phyloP scores from a whole-genome alignment of 2,888 invertebrate genomes.

The Mythimna impura region DNA sequence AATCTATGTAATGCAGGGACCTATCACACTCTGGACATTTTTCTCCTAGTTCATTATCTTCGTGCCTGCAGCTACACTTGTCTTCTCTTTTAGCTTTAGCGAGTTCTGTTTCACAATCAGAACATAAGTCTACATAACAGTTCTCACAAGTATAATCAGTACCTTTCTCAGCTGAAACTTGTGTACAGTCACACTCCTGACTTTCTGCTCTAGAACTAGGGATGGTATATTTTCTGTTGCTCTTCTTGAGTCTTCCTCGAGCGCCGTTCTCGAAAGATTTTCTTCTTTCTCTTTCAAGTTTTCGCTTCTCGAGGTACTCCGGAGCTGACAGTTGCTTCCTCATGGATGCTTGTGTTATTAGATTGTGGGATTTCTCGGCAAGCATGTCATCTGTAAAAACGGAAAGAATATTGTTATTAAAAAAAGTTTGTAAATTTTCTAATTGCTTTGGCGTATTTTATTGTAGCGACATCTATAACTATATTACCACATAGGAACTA shows the following conservation, averaged over 20 bases:
- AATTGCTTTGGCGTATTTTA: no score
- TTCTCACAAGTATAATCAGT: slow-evolving; percentile 85
- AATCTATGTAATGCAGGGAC: slow-evolving; percentile 84
- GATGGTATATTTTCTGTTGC: slow-evolving; percentile 85
- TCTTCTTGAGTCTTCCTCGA: slow-evolving; percentile 91
- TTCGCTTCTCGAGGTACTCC: slow-evolving; percentile 96
- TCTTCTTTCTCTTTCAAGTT: slow-evolving; percentile 93
- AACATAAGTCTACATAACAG: slow-evolving; percentile 86
- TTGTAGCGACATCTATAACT: no score
- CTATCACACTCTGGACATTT: slow-evolving; percentile 86
- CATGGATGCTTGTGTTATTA: slow-evolving; percentile 90
- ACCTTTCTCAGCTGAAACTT: slow-evolving; percentile 84
- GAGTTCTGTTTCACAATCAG: slow-evolving; percentile 84
- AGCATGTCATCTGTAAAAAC: slow-evolving; percentile 90
- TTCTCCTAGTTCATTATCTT: slow-evolving; percentile 74
- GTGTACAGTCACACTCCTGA: slow-evolving; percentile 83
- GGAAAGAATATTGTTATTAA: slow-evolving; percentile 1
- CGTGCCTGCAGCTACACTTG: slow-evolving; percentile 78
- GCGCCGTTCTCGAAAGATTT: slow-evolving; percentile 91
- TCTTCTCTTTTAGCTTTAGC: slow-evolving; percentile 77
- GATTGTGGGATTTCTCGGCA: slow-evolving; percentile 90
- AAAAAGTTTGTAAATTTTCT: neutral
- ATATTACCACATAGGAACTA: no score
- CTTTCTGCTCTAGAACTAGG: slow-evolving; percentile 75
- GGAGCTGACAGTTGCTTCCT: slow-evolving; percentile 96